Conservation (phyloP, 2,797 vertebrate species). For the Potorous gilbertii region DNA sequence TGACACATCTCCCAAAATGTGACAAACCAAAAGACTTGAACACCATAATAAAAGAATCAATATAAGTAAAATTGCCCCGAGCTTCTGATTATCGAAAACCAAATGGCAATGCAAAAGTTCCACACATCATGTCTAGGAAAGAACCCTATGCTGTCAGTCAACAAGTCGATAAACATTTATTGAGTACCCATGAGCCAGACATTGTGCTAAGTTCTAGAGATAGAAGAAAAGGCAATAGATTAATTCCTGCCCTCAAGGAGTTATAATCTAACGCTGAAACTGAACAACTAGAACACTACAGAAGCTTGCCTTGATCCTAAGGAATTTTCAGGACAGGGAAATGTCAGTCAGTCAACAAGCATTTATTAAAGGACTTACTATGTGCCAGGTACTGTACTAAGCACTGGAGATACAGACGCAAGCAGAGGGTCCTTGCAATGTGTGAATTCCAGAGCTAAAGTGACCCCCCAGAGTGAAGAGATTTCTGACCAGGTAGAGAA, state of each 20-base stretch:
- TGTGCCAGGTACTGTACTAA: not conserved
- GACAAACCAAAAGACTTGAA: not conserved
- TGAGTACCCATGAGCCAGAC: not conserved
- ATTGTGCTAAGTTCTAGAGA: not conserved
- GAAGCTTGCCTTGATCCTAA: not conserved
- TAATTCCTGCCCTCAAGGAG: not conserved
- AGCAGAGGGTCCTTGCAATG: not conserved
- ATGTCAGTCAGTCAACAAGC: not conserved
- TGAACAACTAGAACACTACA: not conserved
- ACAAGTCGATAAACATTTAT: not conserved
- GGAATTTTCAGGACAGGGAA: not conserved
- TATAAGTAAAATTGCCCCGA: not conserved
- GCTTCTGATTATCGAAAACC: not conserved
- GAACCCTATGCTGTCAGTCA: not conserved
- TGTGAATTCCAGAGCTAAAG: not conserved
- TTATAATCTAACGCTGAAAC: not conserved
- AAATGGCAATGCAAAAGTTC: not conserved
- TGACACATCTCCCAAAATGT: not conserved
- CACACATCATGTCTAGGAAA: not conserved
- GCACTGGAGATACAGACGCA: not conserved
- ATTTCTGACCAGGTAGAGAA: not conserved
- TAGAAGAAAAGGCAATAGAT: not conserved
- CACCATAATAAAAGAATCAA: not conserved
- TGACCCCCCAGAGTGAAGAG: not conserved
- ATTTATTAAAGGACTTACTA: not conserved